A percentile compares a stretch with the other conserved stretches of the same genome.
phyloP scores from a whole-genome alignment of 2,888 invertebrate species.

The Didymodactylos carnosus region DNA sequence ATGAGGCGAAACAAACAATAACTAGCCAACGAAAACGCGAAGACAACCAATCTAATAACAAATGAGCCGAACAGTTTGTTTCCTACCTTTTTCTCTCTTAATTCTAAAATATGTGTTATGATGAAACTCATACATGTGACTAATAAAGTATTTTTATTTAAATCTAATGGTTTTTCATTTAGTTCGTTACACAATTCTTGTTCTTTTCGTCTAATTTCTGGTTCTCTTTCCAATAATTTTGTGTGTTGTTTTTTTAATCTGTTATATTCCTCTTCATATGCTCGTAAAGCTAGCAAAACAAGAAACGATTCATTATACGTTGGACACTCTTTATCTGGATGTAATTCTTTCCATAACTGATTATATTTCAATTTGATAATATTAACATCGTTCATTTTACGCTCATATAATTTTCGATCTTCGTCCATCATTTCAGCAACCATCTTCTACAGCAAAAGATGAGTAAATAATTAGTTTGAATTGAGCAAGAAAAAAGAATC shows the following conservation, averaged over 20 bases:
- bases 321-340: not conserved
- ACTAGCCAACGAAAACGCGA: too few species aligned
- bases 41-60: too few species aligned
- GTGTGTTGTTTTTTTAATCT: not conserved
- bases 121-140: not conserved
- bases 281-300: not conserved
- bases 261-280: not conserved
- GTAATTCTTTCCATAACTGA: not conserved
- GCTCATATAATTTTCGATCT: not conserved
- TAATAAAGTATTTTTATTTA: not conserved
- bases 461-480: not conserved
- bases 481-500: too few species aligned
- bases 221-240: not conserved
- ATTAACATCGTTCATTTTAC: not conserved
- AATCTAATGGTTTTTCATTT: not conserved
- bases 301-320: not conserved
- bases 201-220: not conserved
- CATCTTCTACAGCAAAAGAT: not conserved
- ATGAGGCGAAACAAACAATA: too few species aligned
- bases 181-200: not conserved
- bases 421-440: not conserved
- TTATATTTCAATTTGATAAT: not conserved
- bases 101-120: not conserved
- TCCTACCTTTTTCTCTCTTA: not conserved
- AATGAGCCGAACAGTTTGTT: too few species aligned